Base-by-base conservation (phyloP, 2,888 invertebrate genomes). In the Papilio gigon region DNA sequence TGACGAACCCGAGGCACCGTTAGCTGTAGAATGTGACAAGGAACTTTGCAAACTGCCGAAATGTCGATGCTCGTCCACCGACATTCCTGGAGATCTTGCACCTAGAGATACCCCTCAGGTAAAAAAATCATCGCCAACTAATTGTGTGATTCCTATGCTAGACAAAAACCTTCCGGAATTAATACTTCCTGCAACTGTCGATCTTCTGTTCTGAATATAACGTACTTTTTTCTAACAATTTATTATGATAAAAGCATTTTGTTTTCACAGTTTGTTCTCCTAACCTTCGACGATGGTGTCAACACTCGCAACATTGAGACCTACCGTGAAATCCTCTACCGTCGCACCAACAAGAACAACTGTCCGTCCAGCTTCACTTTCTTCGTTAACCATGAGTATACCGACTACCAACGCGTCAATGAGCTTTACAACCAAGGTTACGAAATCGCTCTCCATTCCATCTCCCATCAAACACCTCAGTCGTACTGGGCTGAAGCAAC, bases 341-440 rank as follows among this genome's bases (percentile, higher is more conserved):
- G 83, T 14, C 84, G 94, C 0, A 77, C 42, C 0, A 96, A 96
- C 84, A 94, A 93, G 0, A 95, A 96, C 78, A 92, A 92, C 2
- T 94, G 94, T 69, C 90, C 91, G 0, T 92, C 93, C 0, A 90
- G 93, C 0, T 93, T 93, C 53, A 96, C 96, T 0, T 95, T 95
- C 84, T 96, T 94, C 82, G 89, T 95, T 44, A 94, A 94, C 35
- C 96, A 96, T 75, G 94, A 95, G 72, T 96, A 95, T 80, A 95
- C 95, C 1, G 93, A 95, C 82, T 96, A 96, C 77, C 81, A 87
- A 9, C 76, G 89, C 5, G 90, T 95, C 1, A 93, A 95, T 76
- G 90, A 93, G 60, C 85, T 96, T 0, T 93, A 93, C 75, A 88
- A 86, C 66, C 71, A 72, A 2, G 87, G 95, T 0, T 94, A 93